These are phyloP conservation scores for Phoeniculus purpureus DNA, from an alignment of 2,797 vertebrate species.

Conservation along the genomic window DNA sequence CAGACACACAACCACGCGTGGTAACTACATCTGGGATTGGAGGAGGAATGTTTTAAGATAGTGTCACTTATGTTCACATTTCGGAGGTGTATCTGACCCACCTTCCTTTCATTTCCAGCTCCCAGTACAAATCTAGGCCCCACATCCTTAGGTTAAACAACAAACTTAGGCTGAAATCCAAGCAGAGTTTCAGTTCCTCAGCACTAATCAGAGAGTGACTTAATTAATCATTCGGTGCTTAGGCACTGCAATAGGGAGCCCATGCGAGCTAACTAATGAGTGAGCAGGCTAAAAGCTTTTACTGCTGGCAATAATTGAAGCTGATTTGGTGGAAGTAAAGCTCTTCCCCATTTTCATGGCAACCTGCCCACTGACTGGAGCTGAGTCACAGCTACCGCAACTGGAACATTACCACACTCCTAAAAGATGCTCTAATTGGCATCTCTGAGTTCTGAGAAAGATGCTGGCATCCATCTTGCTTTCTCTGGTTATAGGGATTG, in stretches of 20 bases:
- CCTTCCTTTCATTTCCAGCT: not conserved
- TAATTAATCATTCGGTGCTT: constrained; percentile 4
- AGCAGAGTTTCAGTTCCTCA: not conserved
- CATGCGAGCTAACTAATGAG: not conserved
- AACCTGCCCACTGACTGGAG: constrained; percentile 53
- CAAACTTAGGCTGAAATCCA: not conserved
- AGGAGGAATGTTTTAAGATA: not conserved
- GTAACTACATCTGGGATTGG: not conserved
- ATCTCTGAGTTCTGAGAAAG: constrained; percentile 40
- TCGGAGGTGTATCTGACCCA: not conserved
- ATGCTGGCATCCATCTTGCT: constrained; percentile 37
- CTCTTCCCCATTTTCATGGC: constrained; percentile 50
- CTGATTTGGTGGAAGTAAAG: constrained; percentile 21
- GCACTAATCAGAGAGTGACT: not conserved
- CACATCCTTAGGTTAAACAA: not conserved
- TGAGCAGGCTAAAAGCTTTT: constrained; percentile 10
- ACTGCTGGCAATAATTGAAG: constrained; percentile 24
- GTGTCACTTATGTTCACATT: not conserved
- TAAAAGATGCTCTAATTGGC: constrained; percentile 52
- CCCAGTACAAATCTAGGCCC: not conserved
- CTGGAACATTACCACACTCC: constrained; percentile 63
- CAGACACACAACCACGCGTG: not conserved
- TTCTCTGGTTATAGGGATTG: constrained; percentile 39
- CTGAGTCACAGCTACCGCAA: constrained; percentile 70
- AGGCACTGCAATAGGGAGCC: not conserved